phyloP scores from a whole-genome alignment of 2,113 vertebrate species.

The Vulpes ferrilata region DNA sequence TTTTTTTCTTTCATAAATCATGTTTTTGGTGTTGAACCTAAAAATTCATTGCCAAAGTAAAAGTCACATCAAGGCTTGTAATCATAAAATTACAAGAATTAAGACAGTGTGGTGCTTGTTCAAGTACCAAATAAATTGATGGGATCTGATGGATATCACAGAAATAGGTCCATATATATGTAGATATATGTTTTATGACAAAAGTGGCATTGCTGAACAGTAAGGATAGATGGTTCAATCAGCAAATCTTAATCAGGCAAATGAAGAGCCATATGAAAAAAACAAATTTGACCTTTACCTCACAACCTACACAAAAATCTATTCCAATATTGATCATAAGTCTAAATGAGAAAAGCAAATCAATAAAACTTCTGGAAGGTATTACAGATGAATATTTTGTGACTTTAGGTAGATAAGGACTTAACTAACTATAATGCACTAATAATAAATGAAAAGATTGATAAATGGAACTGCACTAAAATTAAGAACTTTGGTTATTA shows the following conservation, averaged over 20 bases:
- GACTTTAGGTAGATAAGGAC: not conserved
- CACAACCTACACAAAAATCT: conserved; percentile 44
- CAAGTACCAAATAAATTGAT: not conserved
- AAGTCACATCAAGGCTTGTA: not conserved
- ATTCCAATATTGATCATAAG: conserved; percentile 1
- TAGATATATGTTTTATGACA: not conserved
- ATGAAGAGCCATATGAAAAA: conserved; percentile 33
- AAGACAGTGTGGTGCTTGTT: not conserved
- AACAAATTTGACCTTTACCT: conserved; percentile 36
- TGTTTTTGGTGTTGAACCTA: not conserved
- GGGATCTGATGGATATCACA: not conserved
- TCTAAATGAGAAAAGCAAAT: conserved; percentile 64
- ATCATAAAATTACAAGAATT: conserved; percentile 7
- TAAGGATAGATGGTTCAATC: not conserved
- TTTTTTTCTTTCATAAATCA: not conserved
- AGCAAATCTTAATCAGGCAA: not conserved
- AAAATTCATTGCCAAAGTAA: conserved; percentile 14
- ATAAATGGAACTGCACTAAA: not conserved
- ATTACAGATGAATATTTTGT: conserved; percentile 53
- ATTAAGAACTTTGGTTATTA: not conserved
- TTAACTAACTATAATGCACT: conserved; percentile 6
- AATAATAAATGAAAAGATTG: conserved; percentile 5
- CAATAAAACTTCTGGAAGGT: conserved; percentile 36
- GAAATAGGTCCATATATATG: not conserved
- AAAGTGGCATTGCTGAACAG: not conserved